A percentile compares a stretch with the other conserved stretches of the same genome.
Evolutionary conservation across 2,888 invertebrate species (phyloP).

Genomic region (Nemoura dubitans): DNA sequence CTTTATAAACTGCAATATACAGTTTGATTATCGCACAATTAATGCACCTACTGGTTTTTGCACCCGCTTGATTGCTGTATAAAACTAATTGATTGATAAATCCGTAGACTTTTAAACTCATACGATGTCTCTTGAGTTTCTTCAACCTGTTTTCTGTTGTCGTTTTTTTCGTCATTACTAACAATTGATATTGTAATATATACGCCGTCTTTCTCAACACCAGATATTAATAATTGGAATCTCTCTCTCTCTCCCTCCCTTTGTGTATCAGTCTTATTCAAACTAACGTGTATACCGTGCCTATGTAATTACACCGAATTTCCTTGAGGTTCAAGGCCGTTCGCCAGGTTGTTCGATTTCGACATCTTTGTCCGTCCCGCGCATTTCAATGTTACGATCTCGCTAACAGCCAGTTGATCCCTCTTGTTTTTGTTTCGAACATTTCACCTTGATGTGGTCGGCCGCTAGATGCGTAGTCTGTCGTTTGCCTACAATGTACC

Average conservation of each 20-base stretch:
- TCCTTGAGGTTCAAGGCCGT: slow-evolving; percentile 1
- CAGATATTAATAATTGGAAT: not conserved
- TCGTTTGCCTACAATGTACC: too few species aligned
- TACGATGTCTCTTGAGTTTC: not conserved
- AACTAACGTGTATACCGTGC: not conserved
- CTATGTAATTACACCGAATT: not conserved
- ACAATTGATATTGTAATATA: too few species aligned
- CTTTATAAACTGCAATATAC: too few species aligned
- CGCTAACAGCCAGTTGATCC: not conserved
- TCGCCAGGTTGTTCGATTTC: not conserved
- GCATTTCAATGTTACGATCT: not conserved
- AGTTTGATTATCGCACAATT: too few species aligned
- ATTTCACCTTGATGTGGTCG: not conserved
- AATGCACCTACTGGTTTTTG: too few species aligned
- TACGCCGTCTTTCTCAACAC: not conserved
- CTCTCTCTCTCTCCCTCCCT: not conserved
- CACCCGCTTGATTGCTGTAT: not conserved
- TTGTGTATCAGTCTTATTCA: too few species aligned
- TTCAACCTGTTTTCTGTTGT: not conserved
- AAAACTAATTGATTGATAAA: not conserved
- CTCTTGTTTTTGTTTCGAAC: not conserved
- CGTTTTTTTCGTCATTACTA: not conserved
- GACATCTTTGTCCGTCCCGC: not conserved
- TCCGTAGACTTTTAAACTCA: not conserved
- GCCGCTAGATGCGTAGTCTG: too few species aligned